Base-by-base conservation (phyloP, 2,888 invertebrate species). In the Aplocera efformata region DNA sequence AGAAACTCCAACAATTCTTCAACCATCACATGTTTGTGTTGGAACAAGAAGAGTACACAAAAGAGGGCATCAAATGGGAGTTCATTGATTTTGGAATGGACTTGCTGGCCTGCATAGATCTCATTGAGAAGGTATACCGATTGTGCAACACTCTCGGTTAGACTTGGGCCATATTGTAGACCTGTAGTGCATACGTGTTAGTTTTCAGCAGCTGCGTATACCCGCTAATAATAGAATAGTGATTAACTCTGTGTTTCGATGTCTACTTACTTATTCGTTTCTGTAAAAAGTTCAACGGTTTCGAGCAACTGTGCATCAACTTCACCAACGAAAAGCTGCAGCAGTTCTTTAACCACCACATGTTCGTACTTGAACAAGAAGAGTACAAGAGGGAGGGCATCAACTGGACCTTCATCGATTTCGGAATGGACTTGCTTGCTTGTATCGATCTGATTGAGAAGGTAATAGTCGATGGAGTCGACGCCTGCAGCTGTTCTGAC, bases 11-110 rank as follows among this genome's bases (percentile, higher is more conserved):
- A 91, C 98, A 99, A 90, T 99, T 98, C 92, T 99, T 99, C 94
- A 98, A 99, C 91, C 98, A 99, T 89, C 95, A 98, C 94, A 99
- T 99, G 98, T 99, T 99, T 89, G 98, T 99, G 63, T 91, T 98
- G 88, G 98, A 99, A 89, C 98, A 99, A 93, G 98, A 99, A 90
- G 98, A 98, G 84, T 99, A 99, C 91, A 97, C 96, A 79, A 93
- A 91, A 77, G 98, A 99, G 90, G 98, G 98, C 76, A 98, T 99
- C 89, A 92, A 94, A 73, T 99, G 98, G 98, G 94, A 93, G 80
- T 99, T 98, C 90, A 98, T 99, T 91, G 98, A 99, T 91, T 99
- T 99, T 88, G 98, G 98, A 89, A 97, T 99, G 96, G 98, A 99
- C 89, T 92, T 99, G 88, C 92, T 96, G 78, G 96, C 97, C 89